Evolutionary conservation across 1,140 invertebrate genomes (phyloP), one percentile per base, ranked within the genome.

Genomic region (Mactra quadrangularis): DNA sequence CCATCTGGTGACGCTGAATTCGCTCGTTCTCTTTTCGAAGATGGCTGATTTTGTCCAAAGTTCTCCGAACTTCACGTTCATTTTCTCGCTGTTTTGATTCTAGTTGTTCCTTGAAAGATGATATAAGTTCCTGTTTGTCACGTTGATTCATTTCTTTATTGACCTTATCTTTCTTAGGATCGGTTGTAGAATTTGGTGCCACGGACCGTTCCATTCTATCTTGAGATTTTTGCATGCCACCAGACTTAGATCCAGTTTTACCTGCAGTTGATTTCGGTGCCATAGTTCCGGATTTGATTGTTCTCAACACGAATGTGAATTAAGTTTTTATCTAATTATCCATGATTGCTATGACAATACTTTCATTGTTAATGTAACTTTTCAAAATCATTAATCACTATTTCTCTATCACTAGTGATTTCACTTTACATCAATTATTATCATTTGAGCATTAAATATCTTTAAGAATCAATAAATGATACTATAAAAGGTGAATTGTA

Each of bases 71-170:
- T 60, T 81, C 77, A 13, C 9, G 19, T 1, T 59, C 64, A 27
- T 81, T 47, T 35, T 57, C 77, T 52, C n/a, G 19, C 27, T 81
- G 64, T 68, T 81, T 81, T 33, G 3, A 7, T 19, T 45, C 55
- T 33, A 81, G 38, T 22, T 81, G 60, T 19, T 59, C 53, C n/a
- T 71, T 50, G 29, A 71, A 81, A 11, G 38, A 25, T 31, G 52
- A 55, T 38, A 81, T 71, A 3, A 78, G 19, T 53, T 78, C 75
- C 27, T 78, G 47, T 31, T 81, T 81, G 17, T 81, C 64, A 25
- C 62, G 33, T 38, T 81, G 60, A 17, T 38, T 6, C 15, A 71
- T 35, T 60, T 81, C 64, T 60, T 81, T 81, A 19, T 71, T 81
- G 6, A 76, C 74, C 45, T 31, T 35, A 27, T 27, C 45, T 50